phyloP scores from a whole-genome alignment of 2,113 vertebrate genomes.

The Nicator chloris region DNA sequence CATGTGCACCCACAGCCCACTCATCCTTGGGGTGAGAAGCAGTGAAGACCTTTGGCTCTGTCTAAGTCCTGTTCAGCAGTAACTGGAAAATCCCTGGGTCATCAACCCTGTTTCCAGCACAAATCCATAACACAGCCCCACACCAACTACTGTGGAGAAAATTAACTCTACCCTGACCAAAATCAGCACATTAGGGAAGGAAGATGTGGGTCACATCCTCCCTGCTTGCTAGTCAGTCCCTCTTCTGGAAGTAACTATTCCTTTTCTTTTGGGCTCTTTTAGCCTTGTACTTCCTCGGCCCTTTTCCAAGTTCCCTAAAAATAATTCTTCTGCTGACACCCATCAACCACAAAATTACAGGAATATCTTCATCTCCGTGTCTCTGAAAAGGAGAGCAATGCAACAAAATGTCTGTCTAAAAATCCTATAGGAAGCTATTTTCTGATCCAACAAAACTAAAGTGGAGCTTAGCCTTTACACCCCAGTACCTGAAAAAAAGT shows the following conservation, averaged over 20 bases:
- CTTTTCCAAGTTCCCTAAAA: constrained; percentile 46
- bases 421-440: not conserved
- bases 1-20: not conserved
- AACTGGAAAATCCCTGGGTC: not conserved
- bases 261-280: not conserved
- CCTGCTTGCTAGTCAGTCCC: not conserved
- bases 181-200: not conserved
- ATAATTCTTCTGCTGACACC: constrained; percentile 38
- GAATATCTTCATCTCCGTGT: not conserved
- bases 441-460: not conserved
- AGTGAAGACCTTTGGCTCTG: not conserved
- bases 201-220: not conserved
- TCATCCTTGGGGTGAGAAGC: rapidly evolving
- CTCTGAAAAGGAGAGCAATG: not conserved
- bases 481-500: not conserved
- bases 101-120: not conserved
- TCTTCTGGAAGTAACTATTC: not conserved
- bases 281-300: constrained; percentile 3
- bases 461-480: not conserved
- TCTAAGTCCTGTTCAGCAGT: not conserved
- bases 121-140: not conserved
- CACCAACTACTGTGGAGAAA: not conserved
- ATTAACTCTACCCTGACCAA: not conserved
- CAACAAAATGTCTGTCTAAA: not conserved
- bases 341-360: constrained; percentile 26